These are phyloP conservation scores for Montipora capricornis DNA, from an alignment of 64 coral and sea anemone species.

Conservation along the genomic window DNA sequence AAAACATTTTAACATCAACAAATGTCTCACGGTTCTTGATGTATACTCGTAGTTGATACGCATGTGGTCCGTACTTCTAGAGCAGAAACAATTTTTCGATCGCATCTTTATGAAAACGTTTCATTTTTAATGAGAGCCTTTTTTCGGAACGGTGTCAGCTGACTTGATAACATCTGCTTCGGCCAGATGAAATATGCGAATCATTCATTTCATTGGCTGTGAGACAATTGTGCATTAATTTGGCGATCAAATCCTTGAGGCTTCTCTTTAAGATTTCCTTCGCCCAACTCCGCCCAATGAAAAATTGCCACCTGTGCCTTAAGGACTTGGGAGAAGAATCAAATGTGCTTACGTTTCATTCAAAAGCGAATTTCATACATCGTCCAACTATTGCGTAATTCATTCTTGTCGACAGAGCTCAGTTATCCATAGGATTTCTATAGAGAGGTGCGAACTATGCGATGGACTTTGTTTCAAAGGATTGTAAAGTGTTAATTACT, in stretches of 20 bases:
- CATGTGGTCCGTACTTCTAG: not conserved
- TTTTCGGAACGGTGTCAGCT: not conserved
- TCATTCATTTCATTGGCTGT: constrained; percentile 2
- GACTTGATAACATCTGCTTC: constrained; percentile 14
- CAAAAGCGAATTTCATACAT: not conserved
- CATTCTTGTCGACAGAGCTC: too few relatives aligned
- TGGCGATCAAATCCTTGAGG: not conserved
- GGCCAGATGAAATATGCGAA: not conserved
- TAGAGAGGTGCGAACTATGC: not conserved
- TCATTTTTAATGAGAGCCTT: not conserved
- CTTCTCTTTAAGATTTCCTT: not conserved
- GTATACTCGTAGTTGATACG: not conserved
- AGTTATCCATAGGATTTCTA: not conserved
- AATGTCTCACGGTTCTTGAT: not conserved
- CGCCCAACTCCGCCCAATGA: not conserved
- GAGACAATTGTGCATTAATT: constrained; percentile 18
- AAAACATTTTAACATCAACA: not conserved
- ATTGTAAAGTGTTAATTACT: constrained; percentile 15
- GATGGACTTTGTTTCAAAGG: not conserved
- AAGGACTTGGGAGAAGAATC: not conserved
- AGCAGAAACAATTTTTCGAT: not conserved
- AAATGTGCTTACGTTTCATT: not conserved
- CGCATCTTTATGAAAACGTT: not conserved
- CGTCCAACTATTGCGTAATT: too few relatives aligned
- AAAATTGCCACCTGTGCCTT: not conserved